Base-by-base conservation (phyloP, 2,888 invertebrate species). In the Meta bourneti region DNA sequence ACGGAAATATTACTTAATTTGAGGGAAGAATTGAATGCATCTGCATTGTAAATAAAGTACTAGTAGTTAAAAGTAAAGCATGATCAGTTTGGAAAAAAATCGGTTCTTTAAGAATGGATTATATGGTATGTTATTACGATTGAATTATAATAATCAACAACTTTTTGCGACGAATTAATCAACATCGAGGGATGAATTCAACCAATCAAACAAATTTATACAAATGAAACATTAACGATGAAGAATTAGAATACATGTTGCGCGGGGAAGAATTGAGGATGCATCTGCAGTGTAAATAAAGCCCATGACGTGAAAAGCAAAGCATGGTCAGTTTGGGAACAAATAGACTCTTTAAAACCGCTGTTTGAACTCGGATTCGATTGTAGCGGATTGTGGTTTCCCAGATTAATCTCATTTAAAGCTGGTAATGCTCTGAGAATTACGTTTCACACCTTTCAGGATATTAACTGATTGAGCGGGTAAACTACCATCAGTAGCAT, bases 1-100 rank as follows among this genome's bases (percentile, higher is more conserved):
- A 34, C 34, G 34, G 34, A 34, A 34, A 86, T 54, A n/a, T 20
- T 34, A 48, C 48, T 69, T 13, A 54, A 74, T 72, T 16, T 13
- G 81, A 77, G 75, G 49, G 70, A 69, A 61, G 75, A 34, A 48
- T 34, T 48, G 48, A 34, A 34, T 77, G 84, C 81, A 49, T 79
- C 61, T 79, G 70, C 4, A 81, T 19, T 52, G 71, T 51, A 72
- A 82, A 71, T 49, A 71, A 72, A 72, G 71, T 9, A 11, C 11
- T 19, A n/a, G 81, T 70, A 20, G 70, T 81, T 71, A 13, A 19
- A 82, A 82, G 51, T 81, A 81, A 80, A 81, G n/a, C 49, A 71
- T 48, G 11, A 51, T 20, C 48, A 61, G 20, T 80, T 78, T 52
- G 2, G n/a, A 48, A 81, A 77, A n/a, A 51, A 77, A 77, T 19